These are phyloP conservation scores for Coluber constrictor DNA, from an alignment of 2,797 vertebrate genomes.

Conservation along the genomic window DNA sequence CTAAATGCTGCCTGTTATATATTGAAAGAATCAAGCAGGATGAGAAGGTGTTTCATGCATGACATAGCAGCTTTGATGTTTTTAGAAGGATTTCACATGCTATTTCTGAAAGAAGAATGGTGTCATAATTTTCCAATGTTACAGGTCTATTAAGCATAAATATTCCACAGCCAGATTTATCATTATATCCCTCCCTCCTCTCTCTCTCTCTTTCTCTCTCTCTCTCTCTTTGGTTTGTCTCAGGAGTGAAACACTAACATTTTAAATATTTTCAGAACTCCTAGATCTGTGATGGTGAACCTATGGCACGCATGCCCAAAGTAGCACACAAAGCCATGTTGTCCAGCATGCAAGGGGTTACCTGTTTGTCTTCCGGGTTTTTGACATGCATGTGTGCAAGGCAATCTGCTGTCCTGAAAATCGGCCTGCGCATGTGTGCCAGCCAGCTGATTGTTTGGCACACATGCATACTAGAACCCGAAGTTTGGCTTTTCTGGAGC, in stretches of 20 bases:
- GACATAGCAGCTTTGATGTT: background rate
- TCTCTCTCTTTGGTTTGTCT: background rate
- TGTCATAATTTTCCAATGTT: background rate
- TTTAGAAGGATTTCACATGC: background rate
- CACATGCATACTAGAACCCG: too few relatives aligned
- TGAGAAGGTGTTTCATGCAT: background rate
- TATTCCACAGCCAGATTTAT: background rate
- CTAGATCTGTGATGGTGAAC: too few relatives aligned
- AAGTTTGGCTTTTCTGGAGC: too few relatives aligned
- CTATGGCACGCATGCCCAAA: too few relatives aligned
- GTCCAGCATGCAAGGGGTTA: too few relatives aligned
- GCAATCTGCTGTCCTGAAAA: too few relatives aligned
- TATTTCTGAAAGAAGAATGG: background rate
- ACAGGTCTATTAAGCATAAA: background rate
- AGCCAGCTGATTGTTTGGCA: too few relatives aligned
- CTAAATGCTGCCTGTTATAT: background rate
- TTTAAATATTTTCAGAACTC: background rate
- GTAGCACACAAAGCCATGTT: too few relatives aligned
- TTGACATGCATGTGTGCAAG: too few relatives aligned
- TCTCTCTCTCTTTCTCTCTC: background rate
- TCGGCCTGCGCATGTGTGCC: rapidly evolving
- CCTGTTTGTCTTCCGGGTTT: too few relatives aligned
- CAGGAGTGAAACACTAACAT: background rate
- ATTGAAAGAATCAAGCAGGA: background rate
- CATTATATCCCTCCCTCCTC: background rate